These are phyloP conservation scores for Arizona elegans DNA, from an alignment of 2,113 vertebrate species.

Conservation along the genomic window DNA sequence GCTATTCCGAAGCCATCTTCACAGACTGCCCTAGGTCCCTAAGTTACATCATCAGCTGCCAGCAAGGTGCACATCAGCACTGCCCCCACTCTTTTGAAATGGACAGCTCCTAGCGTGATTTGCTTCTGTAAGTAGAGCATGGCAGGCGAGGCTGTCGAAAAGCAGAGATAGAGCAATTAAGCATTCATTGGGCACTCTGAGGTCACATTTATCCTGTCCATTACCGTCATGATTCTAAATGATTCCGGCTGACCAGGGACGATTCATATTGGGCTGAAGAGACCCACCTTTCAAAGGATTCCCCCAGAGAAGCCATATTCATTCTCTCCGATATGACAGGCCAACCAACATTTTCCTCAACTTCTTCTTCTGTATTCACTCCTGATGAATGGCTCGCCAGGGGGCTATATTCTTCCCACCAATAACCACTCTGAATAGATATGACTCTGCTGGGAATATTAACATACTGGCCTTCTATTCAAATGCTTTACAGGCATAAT, in stretches of 20 bases:
- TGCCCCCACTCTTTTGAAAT: not conserved
- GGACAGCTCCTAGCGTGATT: not conserved
- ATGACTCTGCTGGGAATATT: not conserved
- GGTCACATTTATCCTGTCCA: conserved; percentile 10
- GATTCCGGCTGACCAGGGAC: not conserved
- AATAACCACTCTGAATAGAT: not conserved
- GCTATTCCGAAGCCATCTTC: not conserved
- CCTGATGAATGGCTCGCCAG: not conserved
- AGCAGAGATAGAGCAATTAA: not conserved
- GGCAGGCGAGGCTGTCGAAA: not conserved
- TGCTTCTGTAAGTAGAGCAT: conserved; percentile 2
- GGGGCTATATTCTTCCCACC: not conserved
- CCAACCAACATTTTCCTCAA: not conserved
- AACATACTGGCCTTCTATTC: not conserved
- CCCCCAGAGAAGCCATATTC: not conserved
- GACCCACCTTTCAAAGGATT: not conserved
- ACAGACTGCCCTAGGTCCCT: too few species aligned
- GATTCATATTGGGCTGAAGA: not conserved
- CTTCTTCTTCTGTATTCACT: not conserved
- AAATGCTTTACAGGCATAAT: not conserved
- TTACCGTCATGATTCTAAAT: not conserved
- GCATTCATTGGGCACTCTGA: not conserved
- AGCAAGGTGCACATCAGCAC: not conserved
- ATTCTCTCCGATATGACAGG: not conserved
- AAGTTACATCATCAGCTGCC: not conserved